Evolutionary conservation across 2,113 vertebrate genomes (phyloP).

Genomic region (Lutjanus erythropterus): DNA sequence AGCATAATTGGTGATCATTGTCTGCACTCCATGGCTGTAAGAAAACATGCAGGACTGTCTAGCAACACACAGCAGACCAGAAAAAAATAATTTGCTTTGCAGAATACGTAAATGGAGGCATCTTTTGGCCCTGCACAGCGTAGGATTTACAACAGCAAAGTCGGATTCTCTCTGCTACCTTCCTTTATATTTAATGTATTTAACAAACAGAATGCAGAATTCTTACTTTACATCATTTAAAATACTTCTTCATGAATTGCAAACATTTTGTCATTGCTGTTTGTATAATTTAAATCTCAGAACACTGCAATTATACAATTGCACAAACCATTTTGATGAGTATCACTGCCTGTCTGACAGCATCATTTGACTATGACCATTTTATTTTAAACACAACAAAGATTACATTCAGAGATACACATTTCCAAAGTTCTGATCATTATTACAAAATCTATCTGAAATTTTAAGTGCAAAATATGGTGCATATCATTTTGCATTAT

Average conservation of each 20-base stretch:
- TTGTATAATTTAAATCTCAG: background rate
- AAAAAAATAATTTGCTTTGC: background rate
- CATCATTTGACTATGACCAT: constrained; percentile 20
- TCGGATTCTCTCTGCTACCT: background rate
- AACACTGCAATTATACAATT: background rate
- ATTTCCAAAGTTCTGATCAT: background rate
- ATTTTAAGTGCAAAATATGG: background rate
- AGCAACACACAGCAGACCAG: background rate
- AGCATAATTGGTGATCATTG: background rate
- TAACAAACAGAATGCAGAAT: background rate
- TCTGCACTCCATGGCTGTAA: background rate
- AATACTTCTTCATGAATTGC: background rate
- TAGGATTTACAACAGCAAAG: background rate
- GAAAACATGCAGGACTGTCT: background rate
- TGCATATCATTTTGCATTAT: background rate
- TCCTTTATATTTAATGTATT: background rate
- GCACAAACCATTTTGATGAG: background rate
- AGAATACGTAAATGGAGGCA: background rate
- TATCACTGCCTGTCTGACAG: background rate
- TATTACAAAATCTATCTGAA: background rate
- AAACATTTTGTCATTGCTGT: background rate
- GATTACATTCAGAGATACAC: constrained; percentile 5
- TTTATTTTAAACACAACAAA: constrained; percentile 36
- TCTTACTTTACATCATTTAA: background rate
- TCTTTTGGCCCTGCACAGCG: background rate